These are phyloP conservation scores for Collichthys lucidus DNA, from an alignment of 2,113 vertebrate genomes.

Conservation along the genomic window DNA sequence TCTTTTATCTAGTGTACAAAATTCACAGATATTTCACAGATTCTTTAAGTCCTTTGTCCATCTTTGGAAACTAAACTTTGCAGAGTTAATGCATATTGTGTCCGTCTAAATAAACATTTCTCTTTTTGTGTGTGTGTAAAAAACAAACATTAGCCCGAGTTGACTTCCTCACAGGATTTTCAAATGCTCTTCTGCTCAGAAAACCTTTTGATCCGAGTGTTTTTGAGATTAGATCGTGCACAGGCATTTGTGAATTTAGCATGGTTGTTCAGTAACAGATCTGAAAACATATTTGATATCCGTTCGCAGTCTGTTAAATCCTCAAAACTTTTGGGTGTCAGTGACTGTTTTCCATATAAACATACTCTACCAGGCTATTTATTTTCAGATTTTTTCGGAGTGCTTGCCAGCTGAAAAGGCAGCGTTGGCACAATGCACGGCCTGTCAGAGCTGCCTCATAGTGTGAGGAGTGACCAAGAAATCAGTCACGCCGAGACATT, in stretches of 20 bases:
- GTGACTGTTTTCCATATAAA: constrained; percentile 7
- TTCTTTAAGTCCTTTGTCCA: constrained; percentile 72
- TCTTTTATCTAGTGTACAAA: constrained; percentile 81
- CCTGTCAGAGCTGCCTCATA: constrained; percentile 31
- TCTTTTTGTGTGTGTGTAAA: background rate
- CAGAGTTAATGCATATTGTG: constrained; percentile 32
- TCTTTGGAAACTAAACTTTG: constrained; percentile 77
- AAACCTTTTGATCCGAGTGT: background rate
- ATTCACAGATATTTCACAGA: constrained; percentile 86
- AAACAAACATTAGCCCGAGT: constrained; percentile 44
- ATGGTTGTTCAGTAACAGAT: background rate
- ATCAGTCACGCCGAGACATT: constrained; percentile 37
- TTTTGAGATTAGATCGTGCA: background rate
- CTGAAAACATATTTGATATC: background rate
- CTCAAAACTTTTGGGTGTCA: background rate
- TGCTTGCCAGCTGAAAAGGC: constrained; percentile 47
- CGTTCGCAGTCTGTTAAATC: constrained; percentile 4
- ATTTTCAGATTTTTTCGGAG: background rate
- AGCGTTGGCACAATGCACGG: constrained; percentile 24
- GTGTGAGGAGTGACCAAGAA: constrained; percentile 52
- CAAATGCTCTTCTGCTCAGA: constrained; percentile 79
- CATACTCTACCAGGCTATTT: background rate
- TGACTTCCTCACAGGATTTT: constrained; percentile 27
- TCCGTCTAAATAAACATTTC: constrained; percentile 35
- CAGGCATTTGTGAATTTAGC: background rate